Evolutionary conservation across 1,140 invertebrate species (phyloP).

Genomic region (Zaprionus nigranus): DNA sequence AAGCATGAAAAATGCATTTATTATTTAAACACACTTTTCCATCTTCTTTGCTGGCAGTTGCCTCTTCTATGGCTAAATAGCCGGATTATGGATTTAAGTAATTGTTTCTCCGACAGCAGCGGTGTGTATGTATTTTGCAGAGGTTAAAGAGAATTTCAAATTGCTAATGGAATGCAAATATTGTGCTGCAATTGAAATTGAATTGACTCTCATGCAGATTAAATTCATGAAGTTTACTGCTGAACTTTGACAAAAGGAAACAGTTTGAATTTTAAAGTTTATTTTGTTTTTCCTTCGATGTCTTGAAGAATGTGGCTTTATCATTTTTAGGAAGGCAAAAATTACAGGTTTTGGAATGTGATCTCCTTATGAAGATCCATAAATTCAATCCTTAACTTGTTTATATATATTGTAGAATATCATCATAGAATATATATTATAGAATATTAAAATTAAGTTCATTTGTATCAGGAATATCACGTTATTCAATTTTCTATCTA

Average conservation of each 20-base stretch:
- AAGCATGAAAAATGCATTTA: slow-evolving; percentile 55
- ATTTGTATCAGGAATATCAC: no score
- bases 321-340: no score
- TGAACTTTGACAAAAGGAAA: neutral
- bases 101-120: neutral
- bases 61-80: slow-evolving; percentile 13
- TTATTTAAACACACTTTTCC: slow-evolving; percentile 42
- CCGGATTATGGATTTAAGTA: slow-evolving; percentile 4
- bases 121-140: neutral
- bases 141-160: slow-evolving; percentile 2
- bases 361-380: no score
- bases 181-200: neutral
- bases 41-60: slow-evolving; percentile 6
- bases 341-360: no score
- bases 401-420: no score
- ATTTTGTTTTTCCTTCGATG: neutral
- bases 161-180: slow-evolving; percentile 8
- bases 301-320: neutral
- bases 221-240: neutral
- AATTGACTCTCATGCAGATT: neutral
- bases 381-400: no score
- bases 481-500: no score
- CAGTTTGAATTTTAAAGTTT: no score
- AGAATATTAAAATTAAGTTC: no score
- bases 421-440: no score